Evolutionary conservation across 2,888 invertebrate species (phyloP).

Genomic region (Vandiemenella viatica): DNA sequence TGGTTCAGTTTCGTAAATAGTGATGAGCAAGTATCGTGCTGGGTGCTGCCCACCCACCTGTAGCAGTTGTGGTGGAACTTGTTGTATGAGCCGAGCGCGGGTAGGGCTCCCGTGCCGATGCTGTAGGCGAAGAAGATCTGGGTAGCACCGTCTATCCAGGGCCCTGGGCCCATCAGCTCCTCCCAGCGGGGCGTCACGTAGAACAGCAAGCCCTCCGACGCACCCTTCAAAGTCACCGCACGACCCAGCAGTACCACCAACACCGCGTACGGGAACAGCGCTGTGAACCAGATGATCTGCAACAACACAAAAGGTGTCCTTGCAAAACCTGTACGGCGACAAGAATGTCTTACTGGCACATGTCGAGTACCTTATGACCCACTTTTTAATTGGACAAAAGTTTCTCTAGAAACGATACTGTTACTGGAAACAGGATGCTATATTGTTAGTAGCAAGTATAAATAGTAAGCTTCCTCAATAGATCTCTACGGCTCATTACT

Average conservation of each 20-base stretch:
- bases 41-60: constrained; percentile 32
- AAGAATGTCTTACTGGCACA: too few relatives aligned
- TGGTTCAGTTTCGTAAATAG: too few relatives aligned
- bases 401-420: too few relatives aligned
- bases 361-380: too few relatives aligned
- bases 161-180: constrained; percentile 34
- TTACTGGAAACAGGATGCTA: too few relatives aligned
- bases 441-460: too few relatives aligned
- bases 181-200: constrained; percentile 49
- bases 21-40: too few relatives aligned
- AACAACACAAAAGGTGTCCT: too few relatives aligned
- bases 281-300: constrained; percentile 61
- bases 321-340: too few relatives aligned
- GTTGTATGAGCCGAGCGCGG: constrained; percentile 60
- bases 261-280: constrained; percentile 57
- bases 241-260: constrained; percentile 47
- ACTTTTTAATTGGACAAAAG: too few relatives aligned
- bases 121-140: constrained; percentile 68
- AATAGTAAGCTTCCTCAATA: too few relatives aligned
- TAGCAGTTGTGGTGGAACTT: constrained; percentile 62
- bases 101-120: constrained; percentile 58
- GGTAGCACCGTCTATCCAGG: constrained; percentile 62
- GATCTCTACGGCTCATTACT: too few relatives aligned
- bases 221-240: constrained; percentile 51
- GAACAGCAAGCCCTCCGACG: constrained; percentile 44